Evolutionary conservation across 2,888 invertebrate species (phyloP), one percentile per base, ranked within the genome.

Genomic region (Lithophane semibrunnea): DNA sequence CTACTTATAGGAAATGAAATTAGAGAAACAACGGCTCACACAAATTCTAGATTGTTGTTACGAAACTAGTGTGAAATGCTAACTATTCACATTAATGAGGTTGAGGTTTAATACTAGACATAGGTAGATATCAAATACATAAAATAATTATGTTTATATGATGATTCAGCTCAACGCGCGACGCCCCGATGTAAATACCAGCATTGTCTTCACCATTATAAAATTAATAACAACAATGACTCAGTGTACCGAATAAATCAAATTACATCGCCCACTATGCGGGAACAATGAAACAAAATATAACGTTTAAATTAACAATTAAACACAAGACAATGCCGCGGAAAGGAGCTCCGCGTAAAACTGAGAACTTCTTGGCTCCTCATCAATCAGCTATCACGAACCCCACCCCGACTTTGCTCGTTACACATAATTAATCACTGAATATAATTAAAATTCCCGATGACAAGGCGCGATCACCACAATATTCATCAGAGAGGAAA

Each of bases 361-460:
- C 93, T 92, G 90, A 88, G 91, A 91, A 94, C 93, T 92, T 93
- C 90, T 89, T 90, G 91, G 90, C 86, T 89, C 88, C 94, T 95
- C 95, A 96, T 96, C 96, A 95, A 96, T 96, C 96, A 96, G 93
- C 92, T 90, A 95, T 95, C 92, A 89, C 89, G 86, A 87, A 90
- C 92, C 91, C 81, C 79, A 88, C 90, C 90, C 89, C 91, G 90
- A 91, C 93, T 94, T 94, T 91, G 92, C 94, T 94, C 92, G 91
- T 94, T 94, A 94, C 92, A 94, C 92, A 95, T 95, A 95, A 96
- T 96, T 96, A 96, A 96, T 96, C 96, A 96, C 92, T 89, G 91
- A 92, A 94, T 95, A 94, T 96, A 96, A 96, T 96, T 96, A 96
- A 96, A 96, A 96, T 95, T 92, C 92, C 90, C 93, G 95, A 96